A percentile compares a stretch with the other conserved stretches of the same genome.
phyloP scores from a whole-genome alignment of 2,888 invertebrate genomes.

The Dryobota labecula region DNA sequence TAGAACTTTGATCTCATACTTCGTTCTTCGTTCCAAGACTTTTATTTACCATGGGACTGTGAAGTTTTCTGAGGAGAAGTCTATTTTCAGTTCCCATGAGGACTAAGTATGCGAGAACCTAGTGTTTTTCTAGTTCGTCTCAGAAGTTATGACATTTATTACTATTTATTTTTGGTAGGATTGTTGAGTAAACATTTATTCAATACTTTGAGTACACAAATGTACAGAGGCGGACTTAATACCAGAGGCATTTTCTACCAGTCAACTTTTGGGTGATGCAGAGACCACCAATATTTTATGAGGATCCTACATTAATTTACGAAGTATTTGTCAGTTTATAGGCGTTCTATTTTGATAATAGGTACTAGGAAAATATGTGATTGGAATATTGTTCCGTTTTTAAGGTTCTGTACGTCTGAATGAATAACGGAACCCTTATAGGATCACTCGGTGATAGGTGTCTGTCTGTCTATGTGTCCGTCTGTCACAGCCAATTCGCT shows the following conservation, averaged over 20 bases:
- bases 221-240: too few species aligned
- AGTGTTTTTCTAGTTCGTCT: slow-evolving; percentile 27
- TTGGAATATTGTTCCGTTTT: neutral
- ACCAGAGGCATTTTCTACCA: too few species aligned
- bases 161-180: neutral
- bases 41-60: slow-evolving; percentile 30
- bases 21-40: slow-evolving; percentile 31
- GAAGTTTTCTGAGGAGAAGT: slow-evolving; percentile 50
- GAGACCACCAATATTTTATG: too few species aligned
- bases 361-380: neutral
- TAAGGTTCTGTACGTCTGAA: too few species aligned
- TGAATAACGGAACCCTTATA: too few species aligned
- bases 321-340: neutral
- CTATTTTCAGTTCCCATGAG: slow-evolving; percentile 41
- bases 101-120: neutral
- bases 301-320: neutral
- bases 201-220: too few species aligned
- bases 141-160: slow-evolving; percentile 24
- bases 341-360: neutral
- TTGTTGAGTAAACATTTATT: too few species aligned
- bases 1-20: slow-evolving; percentile 43
- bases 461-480: too few species aligned
- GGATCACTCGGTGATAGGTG: too few species aligned
- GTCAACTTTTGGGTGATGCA: too few species aligned
- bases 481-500: too few species aligned